Evolutionary conservation across 2,113 vertebrate genomes (phyloP), one percentile per base, ranked within the genome.

Genomic region (Halcyon malimbica): DNA sequence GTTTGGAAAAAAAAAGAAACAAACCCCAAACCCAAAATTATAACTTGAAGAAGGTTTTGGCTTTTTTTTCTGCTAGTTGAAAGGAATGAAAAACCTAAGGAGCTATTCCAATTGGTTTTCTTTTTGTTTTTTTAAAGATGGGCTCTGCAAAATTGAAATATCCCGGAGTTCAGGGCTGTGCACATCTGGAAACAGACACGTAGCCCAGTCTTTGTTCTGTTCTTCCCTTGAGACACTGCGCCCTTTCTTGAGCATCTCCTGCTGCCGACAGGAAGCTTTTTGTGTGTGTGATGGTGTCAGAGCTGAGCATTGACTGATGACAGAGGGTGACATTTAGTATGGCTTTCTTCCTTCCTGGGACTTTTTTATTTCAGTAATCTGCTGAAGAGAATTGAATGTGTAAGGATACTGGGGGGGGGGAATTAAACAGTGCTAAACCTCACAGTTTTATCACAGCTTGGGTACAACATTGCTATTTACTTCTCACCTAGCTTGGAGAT

Each of bases 121-220:
- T 59, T 16, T 42, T 23, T 16, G 9, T 33, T 33, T 25, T 20
- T 70, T 67, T 88, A 9, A 81, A 74, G 44, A 24, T 64, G 5
- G n/a, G 37, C 41, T 87, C 42, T 71, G 29, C 71, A 71, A 64
- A 86, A 92, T 73, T 74, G 33, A 56, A 5, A 24, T 59, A 68
- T 35, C 14, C 31, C 44, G 29, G 20, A 37, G 25, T 74, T 90
- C 10, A 20, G 10, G 23, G 12, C 28, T 76, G 0, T 31, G 11
- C 9, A 8, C 56, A 25, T 33, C 20, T 86, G 29, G 50, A 80
- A 37, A 13, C 2, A 2, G 39, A 7, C 1, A 16, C 2, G 1
- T 50, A 65, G 54, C 48, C 19, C 46, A 21, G 0, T 63, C 68
- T 83, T 70, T 0, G 0, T 39, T 78, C 26, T 6, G 2, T 6